These are phyloP conservation scores for Axea sp. DNA, from an alignment of 2,888 invertebrate genomes.

Conservation along the genomic window DNA sequence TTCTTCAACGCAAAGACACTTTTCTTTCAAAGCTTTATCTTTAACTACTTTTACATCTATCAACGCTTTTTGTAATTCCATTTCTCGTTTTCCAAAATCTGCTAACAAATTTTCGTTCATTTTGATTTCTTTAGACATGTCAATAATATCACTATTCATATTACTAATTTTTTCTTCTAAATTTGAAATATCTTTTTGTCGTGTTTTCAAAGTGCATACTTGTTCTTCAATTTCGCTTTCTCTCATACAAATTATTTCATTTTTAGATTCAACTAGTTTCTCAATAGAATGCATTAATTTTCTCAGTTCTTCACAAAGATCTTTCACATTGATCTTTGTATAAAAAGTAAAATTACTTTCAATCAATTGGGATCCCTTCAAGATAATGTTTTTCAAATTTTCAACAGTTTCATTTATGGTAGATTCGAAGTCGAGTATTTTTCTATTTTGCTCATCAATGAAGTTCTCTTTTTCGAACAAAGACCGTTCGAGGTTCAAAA, in stretches of 20 bases:
- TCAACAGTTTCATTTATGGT: neutral
- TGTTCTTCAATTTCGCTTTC: constrained; percentile 52
- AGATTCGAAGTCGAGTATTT: constrained; percentile 11
- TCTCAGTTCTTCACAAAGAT: constrained; percentile 51
- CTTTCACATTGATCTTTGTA: constrained; percentile 13
- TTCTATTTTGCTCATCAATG: constrained; percentile 20
- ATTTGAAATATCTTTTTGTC: neutral
- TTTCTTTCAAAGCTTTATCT: constrained; percentile 67
- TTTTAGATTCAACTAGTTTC: constrained; percentile 26
- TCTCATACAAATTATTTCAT: constrained; percentile 41
- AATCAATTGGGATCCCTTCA: constrained; percentile 9
- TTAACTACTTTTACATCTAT: constrained; percentile 61
- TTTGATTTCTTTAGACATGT: constrained; percentile 3
- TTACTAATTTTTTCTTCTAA: constrained; percentile 15
- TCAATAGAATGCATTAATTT: constrained; percentile 41
- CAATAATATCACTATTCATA: neutral
- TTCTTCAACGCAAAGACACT: constrained; percentile 13
- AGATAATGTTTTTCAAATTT: constrained; percentile 17
- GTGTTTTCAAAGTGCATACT: neutral
- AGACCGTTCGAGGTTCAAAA: constrained; percentile 4
- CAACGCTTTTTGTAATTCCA: neutral
- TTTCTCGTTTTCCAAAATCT: constrained; percentile 15
- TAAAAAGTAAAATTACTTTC: constrained; percentile 6
- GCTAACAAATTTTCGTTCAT: constrained; percentile 1
- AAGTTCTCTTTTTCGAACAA: constrained; percentile 14